These are phyloP conservation scores for Caracal caracal DNA, from an alignment of 2,113 vertebrate species.

Conservation along the genomic window DNA sequence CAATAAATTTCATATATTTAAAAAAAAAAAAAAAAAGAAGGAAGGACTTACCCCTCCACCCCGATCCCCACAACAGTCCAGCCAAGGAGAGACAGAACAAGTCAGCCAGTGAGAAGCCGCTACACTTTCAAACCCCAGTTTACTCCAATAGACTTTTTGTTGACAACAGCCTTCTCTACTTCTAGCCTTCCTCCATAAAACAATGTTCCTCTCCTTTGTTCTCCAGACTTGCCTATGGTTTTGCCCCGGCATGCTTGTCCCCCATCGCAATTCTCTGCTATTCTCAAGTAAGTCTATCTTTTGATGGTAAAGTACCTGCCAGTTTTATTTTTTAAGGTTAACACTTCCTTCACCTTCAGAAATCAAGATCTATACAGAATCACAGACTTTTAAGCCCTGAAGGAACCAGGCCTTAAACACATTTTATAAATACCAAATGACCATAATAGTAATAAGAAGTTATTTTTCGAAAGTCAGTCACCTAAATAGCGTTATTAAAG, in stretches of 20 bases:
- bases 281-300: not conserved
- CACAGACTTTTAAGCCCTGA: not conserved
- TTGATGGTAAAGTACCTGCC: not conserved
- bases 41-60: not conserved
- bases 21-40: too few species aligned
- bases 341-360: not conserved
- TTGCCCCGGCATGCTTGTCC: not conserved
- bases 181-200: not conserved
- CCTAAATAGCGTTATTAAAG: not conserved
- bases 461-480: conserved; percentile 2
- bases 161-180: not conserved
- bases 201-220: not conserved
- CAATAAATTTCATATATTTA: too few species aligned
- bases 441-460: not conserved
- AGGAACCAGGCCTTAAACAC: not conserved
- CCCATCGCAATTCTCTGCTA: not conserved
- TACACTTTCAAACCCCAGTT: not conserved
- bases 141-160: not conserved
- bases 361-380: not conserved
- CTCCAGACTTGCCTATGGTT: not conserved
- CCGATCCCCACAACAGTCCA: not conserved
- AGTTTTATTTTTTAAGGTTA: not conserved
- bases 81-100: not conserved
- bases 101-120: not conserved
- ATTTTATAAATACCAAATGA: conserved; percentile 5